phyloP scores from a whole-genome alignment of 2,113 vertebrate genomes.

The Nothocercus julius region DNA sequence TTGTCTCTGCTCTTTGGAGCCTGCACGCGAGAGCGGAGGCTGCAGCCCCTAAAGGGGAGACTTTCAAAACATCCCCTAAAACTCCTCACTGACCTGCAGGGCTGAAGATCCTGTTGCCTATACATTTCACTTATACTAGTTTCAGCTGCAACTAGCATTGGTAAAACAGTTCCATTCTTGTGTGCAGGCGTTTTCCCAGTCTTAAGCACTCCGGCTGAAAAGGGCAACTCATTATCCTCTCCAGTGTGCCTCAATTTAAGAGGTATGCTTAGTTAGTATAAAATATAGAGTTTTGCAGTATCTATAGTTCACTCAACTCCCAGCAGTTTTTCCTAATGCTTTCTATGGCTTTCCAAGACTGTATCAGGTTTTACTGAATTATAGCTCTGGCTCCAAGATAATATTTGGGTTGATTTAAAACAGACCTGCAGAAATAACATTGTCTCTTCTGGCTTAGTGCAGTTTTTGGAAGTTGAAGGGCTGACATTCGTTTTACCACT shows the following conservation, averaged over 20 bases:
- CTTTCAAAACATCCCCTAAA: neutral
- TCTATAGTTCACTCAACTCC: neutral
- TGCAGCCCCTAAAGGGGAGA: neutral
- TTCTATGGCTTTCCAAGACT: slow-evolving; percentile 34
- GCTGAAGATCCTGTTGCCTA: neutral
- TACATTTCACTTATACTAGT: no score
- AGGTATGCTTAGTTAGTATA: neutral
- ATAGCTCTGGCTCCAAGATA: slow-evolving; percentile 37
- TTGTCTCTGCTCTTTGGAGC: neutral
- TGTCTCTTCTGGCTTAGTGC: slow-evolving; percentile 35
- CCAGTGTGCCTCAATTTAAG: neutral
- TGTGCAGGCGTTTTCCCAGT: neutral
- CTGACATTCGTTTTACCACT: slow-evolving; percentile 31
- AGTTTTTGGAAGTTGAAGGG: slow-evolving; percentile 4
- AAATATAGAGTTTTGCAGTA: neutral
- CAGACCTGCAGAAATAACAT: slow-evolving; percentile 61
- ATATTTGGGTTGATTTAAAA: slow-evolving; percentile 57
- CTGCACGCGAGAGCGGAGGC: neutral
- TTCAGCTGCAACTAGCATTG: neutral
- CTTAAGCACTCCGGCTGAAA: neutral
- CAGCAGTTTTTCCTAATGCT: neutral
- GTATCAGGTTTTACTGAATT: slow-evolving; percentile 57
- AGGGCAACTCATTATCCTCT: neutral
- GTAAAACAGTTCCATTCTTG: neutral
- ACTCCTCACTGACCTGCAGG: neutral